Conservation (phyloP, 2,113 vertebrate genomes). For the Equus quagga region DNA sequence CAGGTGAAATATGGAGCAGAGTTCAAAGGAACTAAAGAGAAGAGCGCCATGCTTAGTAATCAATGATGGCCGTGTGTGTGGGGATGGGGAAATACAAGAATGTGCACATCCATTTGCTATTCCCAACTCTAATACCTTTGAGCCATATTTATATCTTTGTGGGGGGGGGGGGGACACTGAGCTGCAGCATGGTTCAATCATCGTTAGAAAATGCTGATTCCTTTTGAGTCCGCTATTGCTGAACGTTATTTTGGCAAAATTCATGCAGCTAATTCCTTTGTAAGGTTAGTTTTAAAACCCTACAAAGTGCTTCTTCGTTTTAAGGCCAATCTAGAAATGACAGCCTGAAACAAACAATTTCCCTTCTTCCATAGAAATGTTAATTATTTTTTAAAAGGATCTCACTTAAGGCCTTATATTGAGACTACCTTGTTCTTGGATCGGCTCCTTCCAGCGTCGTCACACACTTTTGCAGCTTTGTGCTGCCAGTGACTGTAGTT, state of each 20-base stretch:
- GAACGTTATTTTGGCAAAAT: neutral
- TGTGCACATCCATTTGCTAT: neutral
- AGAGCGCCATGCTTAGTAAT: neutral
- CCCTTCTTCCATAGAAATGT: neutral
- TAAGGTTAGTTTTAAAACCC: neutral
- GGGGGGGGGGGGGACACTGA: neutral
- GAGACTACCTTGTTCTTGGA: neutral
- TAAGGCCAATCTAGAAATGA: neutral
- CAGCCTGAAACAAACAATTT: neutral
- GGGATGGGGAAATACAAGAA: neutral
- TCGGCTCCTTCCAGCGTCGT: neutral
- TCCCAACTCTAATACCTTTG: neutral
- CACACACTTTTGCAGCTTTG: neutral
- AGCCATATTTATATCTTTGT: neutral
- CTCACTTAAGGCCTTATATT: neutral
- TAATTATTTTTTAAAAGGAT: neutral
- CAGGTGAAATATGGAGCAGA: neutral
- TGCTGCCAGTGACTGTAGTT: neutral
- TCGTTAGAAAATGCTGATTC: neutral
- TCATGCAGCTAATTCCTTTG: neutral
- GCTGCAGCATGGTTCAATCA: neutral
- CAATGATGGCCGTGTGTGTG: fast-evolving
- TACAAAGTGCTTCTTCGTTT: neutral
- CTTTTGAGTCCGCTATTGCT: neutral
- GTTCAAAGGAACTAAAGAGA: neutral